Conservation (phyloP, 2,797 vertebrate species). For the Echiichthys vipera region DNA sequence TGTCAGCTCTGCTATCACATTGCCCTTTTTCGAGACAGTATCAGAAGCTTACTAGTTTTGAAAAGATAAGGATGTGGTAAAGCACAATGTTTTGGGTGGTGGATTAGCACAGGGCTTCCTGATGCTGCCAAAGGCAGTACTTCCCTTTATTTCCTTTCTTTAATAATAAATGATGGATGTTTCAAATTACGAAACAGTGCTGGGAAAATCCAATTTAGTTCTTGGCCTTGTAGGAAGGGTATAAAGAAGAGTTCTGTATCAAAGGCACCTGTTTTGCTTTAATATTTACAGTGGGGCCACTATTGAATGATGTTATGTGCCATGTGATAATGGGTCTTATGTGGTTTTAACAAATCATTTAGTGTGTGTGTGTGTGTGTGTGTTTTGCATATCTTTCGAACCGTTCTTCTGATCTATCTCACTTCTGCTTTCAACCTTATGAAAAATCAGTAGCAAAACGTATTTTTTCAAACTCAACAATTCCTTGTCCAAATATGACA, state of each 20-base stretch:
- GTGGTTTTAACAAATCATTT: constrained; percentile 92
- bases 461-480: too few species aligned
- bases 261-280: constrained; percentile 77
- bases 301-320: constrained; percentile 92
- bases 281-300: constrained; percentile 81
- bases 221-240: constrained; percentile 91
- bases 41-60: constrained; percentile 35
- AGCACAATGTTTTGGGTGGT: constrained; percentile 45
- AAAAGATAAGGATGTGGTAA: constrained; percentile 37
- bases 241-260: constrained; percentile 82
- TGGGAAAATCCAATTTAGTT: constrained; percentile 96
- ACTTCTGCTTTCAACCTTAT: too few species aligned
- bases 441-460: too few species aligned
- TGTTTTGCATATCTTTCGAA: too few species aligned
- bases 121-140: constrained; percentile 70
- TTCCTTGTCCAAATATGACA: too few species aligned
- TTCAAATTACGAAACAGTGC: constrained; percentile 93
- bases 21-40: constrained; percentile 10
- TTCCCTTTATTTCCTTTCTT: constrained; percentile 81
- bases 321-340: constrained; percentile 90
- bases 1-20: not conserved
- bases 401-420: too few species aligned
- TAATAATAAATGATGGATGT: constrained; percentile 99
- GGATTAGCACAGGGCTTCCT: constrained; percentile 50
- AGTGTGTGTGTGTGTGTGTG: too few species aligned